A percentile compares a stretch with the other conserved stretches of the same genome.
These are phyloP conservation scores for Bufotes viridis DNA, from an alignment of 2,797 vertebrate genomes.

Conservation along the genomic window DNA sequence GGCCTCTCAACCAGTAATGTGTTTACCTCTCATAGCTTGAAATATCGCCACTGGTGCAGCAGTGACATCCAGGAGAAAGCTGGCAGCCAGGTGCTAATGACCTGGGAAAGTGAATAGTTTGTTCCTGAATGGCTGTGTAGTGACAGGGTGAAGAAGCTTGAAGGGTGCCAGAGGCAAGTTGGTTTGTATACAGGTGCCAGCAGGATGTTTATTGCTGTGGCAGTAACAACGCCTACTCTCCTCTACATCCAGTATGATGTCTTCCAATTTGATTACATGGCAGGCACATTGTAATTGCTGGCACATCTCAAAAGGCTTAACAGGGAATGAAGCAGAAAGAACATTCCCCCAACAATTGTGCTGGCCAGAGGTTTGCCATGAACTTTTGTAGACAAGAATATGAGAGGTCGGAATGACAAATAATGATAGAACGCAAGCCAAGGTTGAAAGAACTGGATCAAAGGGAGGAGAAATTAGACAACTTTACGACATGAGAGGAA, in stretches of 20 bases:
- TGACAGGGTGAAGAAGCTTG: constrained; percentile 48
- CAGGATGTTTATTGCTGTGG: constrained; percentile 35
- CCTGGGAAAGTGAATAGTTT: constrained; percentile 42
- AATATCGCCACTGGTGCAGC: constrained; percentile 7
- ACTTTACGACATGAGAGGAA: constrained; percentile 9
- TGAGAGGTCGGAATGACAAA: constrained; percentile 19
- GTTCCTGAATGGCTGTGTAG: constrained; percentile 35
- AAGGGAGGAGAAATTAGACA: constrained; percentile 17
- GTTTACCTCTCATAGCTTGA: constrained; percentile 26
- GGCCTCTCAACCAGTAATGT: constrained; percentile 21
- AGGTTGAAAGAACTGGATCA: not conserved
- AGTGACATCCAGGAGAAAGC: not conserved
- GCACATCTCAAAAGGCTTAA: constrained; percentile 14
- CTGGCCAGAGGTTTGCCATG: not conserved
- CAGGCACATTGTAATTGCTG: constrained; percentile 41
- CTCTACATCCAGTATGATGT: constrained; percentile 37
- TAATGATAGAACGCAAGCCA: constrained; percentile 20
- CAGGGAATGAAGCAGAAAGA: constrained; percentile 1
- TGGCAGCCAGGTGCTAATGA: constrained; percentile 38
- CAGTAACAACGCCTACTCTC: constrained; percentile 2
- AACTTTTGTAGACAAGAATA: not conserved
- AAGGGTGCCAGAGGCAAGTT: constrained; percentile 48
- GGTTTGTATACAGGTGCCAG: constrained; percentile 34
- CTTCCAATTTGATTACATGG: constrained; percentile 35
- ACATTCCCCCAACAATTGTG: not conserved